phyloP scores from a whole-genome alignment of 2,888 invertebrate genomes.

The Epirrhoe alternata region DNA sequence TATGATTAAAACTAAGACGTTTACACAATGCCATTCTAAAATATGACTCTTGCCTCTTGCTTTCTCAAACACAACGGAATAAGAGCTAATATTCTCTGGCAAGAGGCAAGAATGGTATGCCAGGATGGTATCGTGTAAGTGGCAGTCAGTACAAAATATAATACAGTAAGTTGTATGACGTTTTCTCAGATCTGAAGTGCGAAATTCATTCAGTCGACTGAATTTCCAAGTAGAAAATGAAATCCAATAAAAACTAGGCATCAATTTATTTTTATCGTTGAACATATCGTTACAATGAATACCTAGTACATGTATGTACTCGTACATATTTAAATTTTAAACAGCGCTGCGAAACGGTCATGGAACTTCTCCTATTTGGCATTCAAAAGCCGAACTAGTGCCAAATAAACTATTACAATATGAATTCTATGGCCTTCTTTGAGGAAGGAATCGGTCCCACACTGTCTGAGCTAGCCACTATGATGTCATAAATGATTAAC shows the following conservation, averaged over 20 bases:
- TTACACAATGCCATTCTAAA: too few species aligned
- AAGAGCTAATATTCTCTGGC: too few species aligned
- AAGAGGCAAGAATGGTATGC: too few species aligned
- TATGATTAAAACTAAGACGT: too few species aligned
- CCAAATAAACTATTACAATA: slow-evolving; percentile 82
- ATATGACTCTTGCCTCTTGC: too few species aligned
- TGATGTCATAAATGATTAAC: slow-evolving; percentile 64
- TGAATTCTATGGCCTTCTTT: slow-evolving; percentile 67
- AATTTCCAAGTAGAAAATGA: slow-evolving; percentile 18
- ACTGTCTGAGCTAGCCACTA: slow-evolving; percentile 71
- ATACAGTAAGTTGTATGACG: too few species aligned
- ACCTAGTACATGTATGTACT: slow-evolving; percentile 43
- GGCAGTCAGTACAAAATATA: background rate
- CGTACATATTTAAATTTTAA: slow-evolving; percentile 55
- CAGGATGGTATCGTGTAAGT: too few species aligned
- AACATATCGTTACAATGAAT: slow-evolving; percentile 49
- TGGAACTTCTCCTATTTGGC: slow-evolving; percentile 79
- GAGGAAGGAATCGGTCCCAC: slow-evolving; percentile 69
- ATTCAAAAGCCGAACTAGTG: slow-evolving; percentile 71
- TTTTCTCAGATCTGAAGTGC: too few species aligned
- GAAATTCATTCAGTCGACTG: background rate
- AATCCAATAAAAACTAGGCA: slow-evolving; percentile 26
- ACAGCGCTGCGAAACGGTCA: slow-evolving; percentile 62
- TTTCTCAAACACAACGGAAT: too few species aligned
- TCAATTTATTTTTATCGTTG: slow-evolving; percentile 55